These are phyloP conservation scores for Oasisia sp. DNA, from an alignment of 2,888 invertebrate genomes.

Conservation along the genomic window DNA sequence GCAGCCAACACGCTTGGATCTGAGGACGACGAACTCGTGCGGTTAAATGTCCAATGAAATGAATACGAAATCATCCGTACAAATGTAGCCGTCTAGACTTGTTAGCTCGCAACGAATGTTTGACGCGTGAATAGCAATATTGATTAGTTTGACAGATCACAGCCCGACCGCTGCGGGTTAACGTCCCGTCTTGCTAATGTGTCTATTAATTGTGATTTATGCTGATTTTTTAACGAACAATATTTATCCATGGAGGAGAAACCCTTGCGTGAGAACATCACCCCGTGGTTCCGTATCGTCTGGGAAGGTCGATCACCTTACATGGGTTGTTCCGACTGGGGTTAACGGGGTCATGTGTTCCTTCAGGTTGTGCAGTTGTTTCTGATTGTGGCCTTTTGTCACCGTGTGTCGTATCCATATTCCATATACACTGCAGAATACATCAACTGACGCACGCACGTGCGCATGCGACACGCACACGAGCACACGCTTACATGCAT, in stretches of 20 bases:
- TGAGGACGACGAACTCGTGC: not conserved
- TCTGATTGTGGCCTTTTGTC: too few relatives aligned
- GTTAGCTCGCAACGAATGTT: not conserved
- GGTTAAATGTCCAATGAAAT: not conserved
- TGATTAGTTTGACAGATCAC: not conserved
- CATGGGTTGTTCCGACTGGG: too few relatives aligned
- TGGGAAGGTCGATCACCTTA: too few relatives aligned
- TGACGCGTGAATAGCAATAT: not conserved
- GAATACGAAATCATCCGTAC: not conserved
- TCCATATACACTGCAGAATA: constrained; percentile 18
- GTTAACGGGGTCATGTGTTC: too few relatives aligned
- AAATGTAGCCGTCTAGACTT: not conserved
- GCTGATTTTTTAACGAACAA: not conserved
- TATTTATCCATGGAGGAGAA: too few relatives aligned
- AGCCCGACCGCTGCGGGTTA: not conserved
- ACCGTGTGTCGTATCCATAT: constrained; percentile 20
- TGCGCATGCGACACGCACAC: constrained; percentile 26
- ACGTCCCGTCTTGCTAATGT: not conserved
- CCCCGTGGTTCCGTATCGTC: too few relatives aligned
- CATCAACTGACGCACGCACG: not conserved
- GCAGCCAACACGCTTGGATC: not conserved
- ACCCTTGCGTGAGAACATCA: too few relatives aligned
- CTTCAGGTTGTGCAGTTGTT: too few relatives aligned
- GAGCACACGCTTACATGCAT: constrained; percentile 29
- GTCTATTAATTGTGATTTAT: not conserved